Evolutionary conservation across 2,888 invertebrate genomes (phyloP).

Genomic region (Tinea pellionella): DNA sequence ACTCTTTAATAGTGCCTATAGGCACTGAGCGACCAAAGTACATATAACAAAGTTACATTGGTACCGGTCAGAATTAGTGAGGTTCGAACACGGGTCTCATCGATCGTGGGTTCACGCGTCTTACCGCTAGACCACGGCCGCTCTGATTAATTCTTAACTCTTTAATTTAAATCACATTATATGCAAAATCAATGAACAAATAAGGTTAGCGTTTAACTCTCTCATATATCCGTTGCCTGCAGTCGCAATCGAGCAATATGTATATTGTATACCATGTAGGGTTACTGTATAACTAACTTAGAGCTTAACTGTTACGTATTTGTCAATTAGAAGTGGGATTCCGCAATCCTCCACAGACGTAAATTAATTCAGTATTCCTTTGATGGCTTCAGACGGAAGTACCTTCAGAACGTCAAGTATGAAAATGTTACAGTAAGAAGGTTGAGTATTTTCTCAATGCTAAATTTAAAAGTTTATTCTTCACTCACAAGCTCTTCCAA

Average conservation of each 20-base stretch:
- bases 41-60: too few relatives aligned
- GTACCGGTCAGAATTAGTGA: too few relatives aligned
- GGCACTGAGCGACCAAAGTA: too few relatives aligned
- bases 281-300: neutral
- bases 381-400: neutral
- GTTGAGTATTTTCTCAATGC: neutral
- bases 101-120: too few relatives aligned
- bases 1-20: too few relatives aligned
- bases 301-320: neutral
- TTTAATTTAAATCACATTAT: too few relatives aligned
- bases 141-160: too few relatives aligned
- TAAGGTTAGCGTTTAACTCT: neutral
- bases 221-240: neutral
- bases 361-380: conserved; percentile 5
- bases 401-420: neutral
- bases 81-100: too few relatives aligned
- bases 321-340: neutral
- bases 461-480: neutral
- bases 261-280: neutral
- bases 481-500: neutral
- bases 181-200: neutral
- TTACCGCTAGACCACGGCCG: too few relatives aligned
- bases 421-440: neutral
- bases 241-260: neutral
- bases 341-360: neutral